Evolutionary conservation across 2,797 vertebrate species (phyloP), one percentile per base, ranked within the genome.

Genomic region (Oryzias sinensis): DNA sequence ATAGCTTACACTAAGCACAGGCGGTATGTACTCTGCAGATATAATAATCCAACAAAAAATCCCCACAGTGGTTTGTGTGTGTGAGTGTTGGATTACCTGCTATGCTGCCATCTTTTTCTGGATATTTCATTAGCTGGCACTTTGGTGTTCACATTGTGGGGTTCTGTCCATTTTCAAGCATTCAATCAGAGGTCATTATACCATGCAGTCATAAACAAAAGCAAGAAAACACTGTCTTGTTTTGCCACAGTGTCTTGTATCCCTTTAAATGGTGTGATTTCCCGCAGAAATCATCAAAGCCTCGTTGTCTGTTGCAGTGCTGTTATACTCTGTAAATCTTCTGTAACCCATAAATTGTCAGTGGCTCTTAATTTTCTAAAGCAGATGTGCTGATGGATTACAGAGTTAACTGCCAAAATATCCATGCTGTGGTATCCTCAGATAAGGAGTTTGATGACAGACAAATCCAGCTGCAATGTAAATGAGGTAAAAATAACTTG

Each of bases 111-210:
- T 56, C 72, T 59, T 70, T 59, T 47, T 53, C 49, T 49, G 45
- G 59, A 67, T 72, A 56, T 80, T 68, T 80, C 68, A 79, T 81
- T 73, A 72, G 62, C 62, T 48, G 48, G 25, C 46, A 24, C 27
- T 44, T 44, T 55, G 60, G 65, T 70, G 79, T 76, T 80, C 59
- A 62, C 61, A 61, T 18, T 18, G 55, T 5, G 40, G 70, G 61
- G 49, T 56, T 72, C 57, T 68, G 52, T 73, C 75, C 68, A 77
- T 65, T 76, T 77, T 62, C 74, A 77, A 79, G 69, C 43, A 54
- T 55, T 64, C 59, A 62, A 66, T 74, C 41, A 11, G 59, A 80
- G 62, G 75, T 79, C 67, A 70, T 80, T 56, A 62, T 47, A 42
- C 53, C 41, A 11, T 13, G 5, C 25, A 4, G 9, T 5, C 14